Evolutionary conservation across 1,140 invertebrate genomes (phyloP), one percentile per base, ranked within the genome.

Genomic region (Agraylea sexmaculata): DNA sequence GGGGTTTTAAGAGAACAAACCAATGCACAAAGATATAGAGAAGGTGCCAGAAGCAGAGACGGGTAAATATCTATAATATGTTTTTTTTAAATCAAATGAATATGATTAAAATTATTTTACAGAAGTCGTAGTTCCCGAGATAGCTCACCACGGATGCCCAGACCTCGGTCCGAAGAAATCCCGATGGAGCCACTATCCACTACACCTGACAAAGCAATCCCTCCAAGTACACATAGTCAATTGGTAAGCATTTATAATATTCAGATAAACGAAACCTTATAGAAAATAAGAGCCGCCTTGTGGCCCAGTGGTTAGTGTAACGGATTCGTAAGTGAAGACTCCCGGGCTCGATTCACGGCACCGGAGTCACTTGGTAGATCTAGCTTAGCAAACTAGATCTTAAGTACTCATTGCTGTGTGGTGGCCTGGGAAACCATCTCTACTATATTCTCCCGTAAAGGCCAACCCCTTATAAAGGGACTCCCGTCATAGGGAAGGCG

Each of bases 151-250:
- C 73, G 72, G 50, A 71, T 74, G 57, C 83, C 78, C n/a, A 68
- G 77, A 45, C 80, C 77, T 10, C 71, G 76, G 15, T 83, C 77
- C 30, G 82, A 84, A 54, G 86, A 90, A 53, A 91, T 91, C 25
- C 87, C 85, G 0, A 54, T 91, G 3, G 86, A 89, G 23, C 41
- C 47, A 2, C 30, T 49, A 22, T 39, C 39, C 17, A 43, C 43
- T 2, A 55, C 80, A 83, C 50, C 79, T 84, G 28, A 56, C 51
- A 42, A 54, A 51, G 17, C 54, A 66, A 40, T 55, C 62, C 19
- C 54, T 62, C 1, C 42, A 45, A 3, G 46, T 51, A 11, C 48
- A 46, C 42, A 48, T 47, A 4, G 47, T 47, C 25, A 39, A 42
- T 4, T 51, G 46, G 48, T 49, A 39, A 47, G 12, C 31, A 15